Conservation (phyloP, 2,797 vertebrate genomes). For the Chelon auratus region DNA sequence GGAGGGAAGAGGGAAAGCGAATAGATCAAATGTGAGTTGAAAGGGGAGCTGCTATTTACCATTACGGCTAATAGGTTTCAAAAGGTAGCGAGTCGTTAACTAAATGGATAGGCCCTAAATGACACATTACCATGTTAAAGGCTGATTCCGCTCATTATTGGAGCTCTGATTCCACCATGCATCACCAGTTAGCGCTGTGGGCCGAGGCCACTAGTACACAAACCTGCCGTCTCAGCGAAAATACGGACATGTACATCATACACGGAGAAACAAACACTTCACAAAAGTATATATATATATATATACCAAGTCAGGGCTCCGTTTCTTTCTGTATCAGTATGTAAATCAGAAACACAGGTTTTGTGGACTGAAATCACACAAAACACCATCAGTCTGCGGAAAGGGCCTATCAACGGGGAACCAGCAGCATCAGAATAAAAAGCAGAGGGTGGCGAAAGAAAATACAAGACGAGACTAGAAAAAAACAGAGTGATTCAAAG, state of each 20-base stretch:
- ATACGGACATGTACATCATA: constrained; percentile 8
- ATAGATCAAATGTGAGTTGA: constrained; percentile 61
- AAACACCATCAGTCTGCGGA: constrained; percentile 2
- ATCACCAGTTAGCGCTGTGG: constrained; percentile 66
- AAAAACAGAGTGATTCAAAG: constrained; percentile 16
- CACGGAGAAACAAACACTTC: constrained; percentile 16
- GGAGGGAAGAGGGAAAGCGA: constrained; percentile 10
- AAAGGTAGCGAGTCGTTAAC: constrained; percentile 79
- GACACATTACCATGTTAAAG: constrained; percentile 82
- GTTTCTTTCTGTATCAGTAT: constrained; percentile 23
- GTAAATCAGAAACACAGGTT: constrained; percentile 17
- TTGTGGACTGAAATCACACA: constrained; percentile 15
- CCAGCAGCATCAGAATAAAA: constrained; percentile 20
- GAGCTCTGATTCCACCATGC: constrained; percentile 73
- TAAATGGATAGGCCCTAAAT: constrained; percentile 80
- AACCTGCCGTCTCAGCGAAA: constrained; percentile 73
- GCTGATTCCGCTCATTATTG: constrained; percentile 79
- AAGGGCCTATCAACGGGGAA: constrained; percentile 24
- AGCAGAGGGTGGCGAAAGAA: constrained; percentile 14
- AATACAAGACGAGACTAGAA: background rate
- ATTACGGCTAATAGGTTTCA: constrained; percentile 81
- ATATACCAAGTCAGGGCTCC: background rate
- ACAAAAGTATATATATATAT: background rate
- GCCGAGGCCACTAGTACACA: constrained; percentile 46
- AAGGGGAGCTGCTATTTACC: constrained; percentile 72